These are phyloP conservation scores for Cryptosula pallasiana DNA, from an alignment of 2,888 invertebrate genomes.

Conservation along the genomic window DNA sequence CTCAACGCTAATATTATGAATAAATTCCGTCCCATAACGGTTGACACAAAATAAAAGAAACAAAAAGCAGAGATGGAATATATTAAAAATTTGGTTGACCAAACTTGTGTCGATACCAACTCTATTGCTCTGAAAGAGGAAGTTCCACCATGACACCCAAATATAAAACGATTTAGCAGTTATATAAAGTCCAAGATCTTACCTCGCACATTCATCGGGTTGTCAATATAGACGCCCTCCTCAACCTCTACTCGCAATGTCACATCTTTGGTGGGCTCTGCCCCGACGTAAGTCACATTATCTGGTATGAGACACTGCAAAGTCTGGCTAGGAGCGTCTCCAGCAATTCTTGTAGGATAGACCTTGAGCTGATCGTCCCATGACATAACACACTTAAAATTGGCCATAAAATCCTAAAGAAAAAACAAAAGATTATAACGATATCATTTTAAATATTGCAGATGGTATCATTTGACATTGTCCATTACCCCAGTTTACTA, in stretches of 20 bases:
- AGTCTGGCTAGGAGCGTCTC: not conserved
- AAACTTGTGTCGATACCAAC: not conserved
- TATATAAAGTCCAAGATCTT: not conserved
- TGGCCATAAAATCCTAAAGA: not conserved
- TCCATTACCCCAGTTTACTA: no score
- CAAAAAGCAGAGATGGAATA: no score
- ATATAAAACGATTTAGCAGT: no score
- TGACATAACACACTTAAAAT: conserved; percentile 64
- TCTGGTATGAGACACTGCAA: not conserved
- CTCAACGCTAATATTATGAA: no score
- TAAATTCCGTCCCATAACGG: no score
- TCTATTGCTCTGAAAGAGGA: no score
- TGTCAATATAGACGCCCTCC: not conserved
- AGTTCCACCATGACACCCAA: no score
- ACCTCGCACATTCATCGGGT: not conserved
- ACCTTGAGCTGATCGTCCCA: not conserved
- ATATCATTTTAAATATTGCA: no score
- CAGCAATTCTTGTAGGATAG: not conserved
- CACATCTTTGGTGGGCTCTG: not conserved
- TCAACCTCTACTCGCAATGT: not conserved
- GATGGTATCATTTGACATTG: no score
- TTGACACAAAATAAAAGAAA: no score
- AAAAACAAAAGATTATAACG: no score
- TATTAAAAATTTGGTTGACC: not conserved
- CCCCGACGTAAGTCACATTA: not conserved